Evolutionary conservation across 1,140 invertebrate genomes (phyloP), one percentile per base, ranked within the genome.

Genomic region (Leptinotarsa texana): DNA sequence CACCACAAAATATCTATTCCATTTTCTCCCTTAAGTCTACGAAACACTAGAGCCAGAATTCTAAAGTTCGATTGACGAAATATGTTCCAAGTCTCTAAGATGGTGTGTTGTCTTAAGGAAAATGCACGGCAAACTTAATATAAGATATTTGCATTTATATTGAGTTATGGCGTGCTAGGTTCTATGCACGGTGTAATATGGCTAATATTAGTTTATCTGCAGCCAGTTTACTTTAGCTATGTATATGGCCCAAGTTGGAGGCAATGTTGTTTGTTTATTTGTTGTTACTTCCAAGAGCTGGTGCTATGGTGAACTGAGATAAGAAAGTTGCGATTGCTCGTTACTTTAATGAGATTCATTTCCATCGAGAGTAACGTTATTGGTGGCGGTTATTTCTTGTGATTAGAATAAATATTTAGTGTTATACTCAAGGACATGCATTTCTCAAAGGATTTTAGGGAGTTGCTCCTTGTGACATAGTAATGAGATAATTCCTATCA

Each of bases 121-220:
- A 83, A 83, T 82, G 79, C 81, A 82, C 76, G 78, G 71, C 75
- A 67, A 83, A 83, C 82, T 83, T 82, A 81, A 82, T 83, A 83
- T 80, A 82, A 82, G 80, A 82, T 83, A 83, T 83, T 83, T 82
- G 82, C 82, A 83, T 83, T 83, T 83, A 83, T 82, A 83, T 83
- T 80, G 82, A 83, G 82, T 83, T 83, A 82, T 80, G 75, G 77
- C 74, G 75, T 73, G 76, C 57, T 78, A 74, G 75, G 77, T 80
- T 80, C 79, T 80, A 77, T 81, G 77, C 78, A 79, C 69, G 74
- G 73, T 79, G 80, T 80, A 80, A 81, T 80, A 82, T 77, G 81
- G 81, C 75, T 82, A 82, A 83, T 83, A 82, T 83, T 83, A 78
- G 82, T 83, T 82, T 83, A 82, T 83, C 81, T 81, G 73, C 78